Conservation (phyloP, 1,140 invertebrate species). For the Cydia amplana region DNA sequence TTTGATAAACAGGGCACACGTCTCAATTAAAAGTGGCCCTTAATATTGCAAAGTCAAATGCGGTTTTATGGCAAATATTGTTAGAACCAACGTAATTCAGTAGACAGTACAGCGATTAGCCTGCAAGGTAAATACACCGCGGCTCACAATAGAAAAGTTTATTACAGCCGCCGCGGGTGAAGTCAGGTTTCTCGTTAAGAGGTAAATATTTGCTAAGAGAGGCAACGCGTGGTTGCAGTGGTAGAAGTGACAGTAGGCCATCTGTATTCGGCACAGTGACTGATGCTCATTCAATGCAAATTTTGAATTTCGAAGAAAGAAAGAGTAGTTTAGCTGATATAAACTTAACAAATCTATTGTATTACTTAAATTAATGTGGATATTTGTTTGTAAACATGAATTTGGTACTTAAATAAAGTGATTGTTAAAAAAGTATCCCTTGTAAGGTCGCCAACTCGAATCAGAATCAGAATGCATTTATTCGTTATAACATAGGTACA, state of each 20-base stretch:
- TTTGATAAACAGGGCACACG: no score
- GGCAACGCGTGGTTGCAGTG: constrained; percentile 54
- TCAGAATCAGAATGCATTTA: no score
- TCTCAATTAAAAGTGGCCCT: neutral
- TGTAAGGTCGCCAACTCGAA: no score
- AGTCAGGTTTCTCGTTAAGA: constrained; percentile 75
- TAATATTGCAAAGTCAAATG: neutral
- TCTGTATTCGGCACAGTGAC: neutral
- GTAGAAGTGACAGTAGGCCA: constrained; percentile 17
- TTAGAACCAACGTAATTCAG: constrained; percentile 60
- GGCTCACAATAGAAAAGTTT: constrained; percentile 74
- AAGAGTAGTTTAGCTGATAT: no score
- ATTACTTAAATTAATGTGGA: no score
- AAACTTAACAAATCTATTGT: no score
- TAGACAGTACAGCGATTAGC: constrained; percentile 63
- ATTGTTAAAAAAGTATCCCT: no score
- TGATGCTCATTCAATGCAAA: no score
- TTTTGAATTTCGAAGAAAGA: no score
- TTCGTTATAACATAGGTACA: no score
- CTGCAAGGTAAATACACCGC: constrained; percentile 51
- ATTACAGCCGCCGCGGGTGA: constrained; percentile 66
- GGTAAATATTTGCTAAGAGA: constrained; percentile 71
- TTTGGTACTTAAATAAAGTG: no score
- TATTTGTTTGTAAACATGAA: no score
- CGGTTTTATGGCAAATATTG: constrained; percentile 49